A percentile compares a stretch with the other conserved stretches of the same genome.
Evolutionary conservation across 92 coral and sea anemone genomes (phyloP).

Genomic region (Epizoanthus scotinus): DNA sequence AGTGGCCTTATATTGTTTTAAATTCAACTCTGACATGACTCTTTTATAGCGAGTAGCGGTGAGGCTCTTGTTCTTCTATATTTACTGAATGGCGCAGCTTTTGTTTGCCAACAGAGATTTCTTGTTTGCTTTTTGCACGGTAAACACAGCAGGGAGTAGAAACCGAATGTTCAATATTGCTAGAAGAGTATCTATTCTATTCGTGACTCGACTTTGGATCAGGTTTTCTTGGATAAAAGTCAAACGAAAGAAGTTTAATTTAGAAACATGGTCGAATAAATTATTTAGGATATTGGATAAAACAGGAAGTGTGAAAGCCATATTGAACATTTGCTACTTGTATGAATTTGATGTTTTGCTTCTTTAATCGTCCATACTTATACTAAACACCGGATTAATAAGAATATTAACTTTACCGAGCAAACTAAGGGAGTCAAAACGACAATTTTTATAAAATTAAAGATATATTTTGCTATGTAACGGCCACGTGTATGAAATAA

Average conservation of each 20-base stretch:
- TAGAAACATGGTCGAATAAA: not conserved
- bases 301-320: too few relatives aligned
- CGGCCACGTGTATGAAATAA: not conserved
- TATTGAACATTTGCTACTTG: too few relatives aligned
- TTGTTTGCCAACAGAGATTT: not conserved
- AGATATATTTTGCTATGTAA: too few relatives aligned
- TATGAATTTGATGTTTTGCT: not conserved
- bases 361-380: not conserved
- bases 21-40: too few relatives aligned
- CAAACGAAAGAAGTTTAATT: constrained; percentile 11
- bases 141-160: not conserved
- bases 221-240: not conserved
- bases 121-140: not conserved
- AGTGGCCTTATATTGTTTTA: too few relatives aligned
- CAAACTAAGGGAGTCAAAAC: too few relatives aligned
- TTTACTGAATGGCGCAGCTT: not conserved
- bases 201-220: not conserved
- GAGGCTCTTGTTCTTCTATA: too few relatives aligned
- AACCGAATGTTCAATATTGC: not conserved
- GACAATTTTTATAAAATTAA: too few relatives aligned
- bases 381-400: too few relatives aligned
- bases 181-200: not conserved
- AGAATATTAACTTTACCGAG: too few relatives aligned
- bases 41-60: too few relatives aligned
- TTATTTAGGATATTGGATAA: constrained; percentile 15